phyloP scores from a whole-genome alignment of 2,113 vertebrate species.

The Toxotes jaculatrix region DNA sequence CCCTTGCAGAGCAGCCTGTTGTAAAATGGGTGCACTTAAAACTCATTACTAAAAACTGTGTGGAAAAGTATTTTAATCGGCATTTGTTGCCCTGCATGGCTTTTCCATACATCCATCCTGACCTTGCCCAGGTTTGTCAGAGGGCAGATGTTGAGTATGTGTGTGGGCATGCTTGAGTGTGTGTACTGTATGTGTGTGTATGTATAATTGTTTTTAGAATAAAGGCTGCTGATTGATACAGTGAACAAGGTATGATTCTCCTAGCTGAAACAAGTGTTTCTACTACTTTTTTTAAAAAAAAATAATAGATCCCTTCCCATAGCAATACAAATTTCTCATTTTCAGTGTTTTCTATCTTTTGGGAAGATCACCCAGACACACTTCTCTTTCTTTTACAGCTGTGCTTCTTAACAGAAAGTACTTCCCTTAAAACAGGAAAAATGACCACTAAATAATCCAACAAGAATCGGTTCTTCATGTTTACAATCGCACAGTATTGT shows the following conservation, averaged over 20 bases:
- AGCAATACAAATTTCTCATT: conserved; percentile 69
- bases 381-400: conserved; percentile 23
- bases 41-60: conserved; percentile 50
- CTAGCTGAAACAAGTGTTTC: conserved; percentile 53
- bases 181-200: conserved; percentile 37
- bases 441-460: conserved; percentile 39
- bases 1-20: conserved; percentile 1
- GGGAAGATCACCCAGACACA: conserved; percentile 19
- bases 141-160: conserved; percentile 48
- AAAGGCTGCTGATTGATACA: conserved; percentile 74
- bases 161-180: conserved; percentile 41
- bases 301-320: conserved; percentile 39
- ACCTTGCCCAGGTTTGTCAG: conserved; percentile 43
- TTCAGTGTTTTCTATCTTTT: conserved; percentile 54
- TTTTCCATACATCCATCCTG: conserved; percentile 66
- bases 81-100: conserved; percentile 72
- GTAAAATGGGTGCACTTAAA: conserved; percentile 45
- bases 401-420: conserved; percentile 33
- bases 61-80: conserved; percentile 56
- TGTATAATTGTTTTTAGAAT: conserved; percentile 65
- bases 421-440: conserved; percentile 45
- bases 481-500: conserved; percentile 72
- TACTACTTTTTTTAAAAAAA: conserved; percentile 54
- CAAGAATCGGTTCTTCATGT: conserved; percentile 52
- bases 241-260: conserved; percentile 66